A percentile compares a stretch with the other conserved stretches of the same genome.
Evolutionary conservation across 2,888 invertebrate species (phyloP).

Genomic region (Congeria kusceri): DNA sequence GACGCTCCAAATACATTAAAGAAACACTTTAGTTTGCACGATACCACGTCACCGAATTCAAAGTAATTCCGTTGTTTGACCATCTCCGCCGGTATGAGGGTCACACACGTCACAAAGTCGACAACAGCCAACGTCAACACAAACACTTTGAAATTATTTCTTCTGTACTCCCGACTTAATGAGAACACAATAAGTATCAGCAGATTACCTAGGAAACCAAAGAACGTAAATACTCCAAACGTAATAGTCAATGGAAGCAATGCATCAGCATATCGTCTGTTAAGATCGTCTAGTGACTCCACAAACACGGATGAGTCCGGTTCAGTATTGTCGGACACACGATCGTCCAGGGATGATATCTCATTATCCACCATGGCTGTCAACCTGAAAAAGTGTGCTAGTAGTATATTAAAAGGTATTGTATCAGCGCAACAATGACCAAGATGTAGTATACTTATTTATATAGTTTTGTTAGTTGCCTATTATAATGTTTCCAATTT

Average conservation of each 20-base stretch:
- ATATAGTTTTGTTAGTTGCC: too few relatives aligned
- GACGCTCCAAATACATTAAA: constrained; percentile 41
- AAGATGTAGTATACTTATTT: too few relatives aligned
- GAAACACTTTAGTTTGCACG: constrained; percentile 47
- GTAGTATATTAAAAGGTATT: too few relatives aligned
- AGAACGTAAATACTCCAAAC: constrained; percentile 26
- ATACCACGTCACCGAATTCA: constrained; percentile 25
- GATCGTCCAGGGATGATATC: too few relatives aligned
- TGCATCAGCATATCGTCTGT: constrained; percentile 16
- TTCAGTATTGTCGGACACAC: too few relatives aligned
- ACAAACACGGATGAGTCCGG: too few relatives aligned
- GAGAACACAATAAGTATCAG: constrained; percentile 35
- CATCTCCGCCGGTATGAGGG: constrained; percentile 51
- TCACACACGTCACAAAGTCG: constrained; percentile 37
- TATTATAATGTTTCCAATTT: too few relatives aligned
- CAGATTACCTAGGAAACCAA: constrained; percentile 41
- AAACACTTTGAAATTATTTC: constrained; percentile 47
- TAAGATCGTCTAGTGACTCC: constrained; percentile 21
- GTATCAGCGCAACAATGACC: too few relatives aligned
- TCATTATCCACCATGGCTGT: too few relatives aligned
- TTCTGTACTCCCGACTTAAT: constrained; percentile 27
- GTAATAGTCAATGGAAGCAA: constrained; percentile 18
- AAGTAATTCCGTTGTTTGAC: constrained; percentile 46
- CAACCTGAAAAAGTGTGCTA: too few relatives aligned
- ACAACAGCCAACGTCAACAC: constrained; percentile 33